Base-by-base conservation (phyloP, 2,797 vertebrate genomes). In the Pseudochaenichthys georgianus region DNA sequence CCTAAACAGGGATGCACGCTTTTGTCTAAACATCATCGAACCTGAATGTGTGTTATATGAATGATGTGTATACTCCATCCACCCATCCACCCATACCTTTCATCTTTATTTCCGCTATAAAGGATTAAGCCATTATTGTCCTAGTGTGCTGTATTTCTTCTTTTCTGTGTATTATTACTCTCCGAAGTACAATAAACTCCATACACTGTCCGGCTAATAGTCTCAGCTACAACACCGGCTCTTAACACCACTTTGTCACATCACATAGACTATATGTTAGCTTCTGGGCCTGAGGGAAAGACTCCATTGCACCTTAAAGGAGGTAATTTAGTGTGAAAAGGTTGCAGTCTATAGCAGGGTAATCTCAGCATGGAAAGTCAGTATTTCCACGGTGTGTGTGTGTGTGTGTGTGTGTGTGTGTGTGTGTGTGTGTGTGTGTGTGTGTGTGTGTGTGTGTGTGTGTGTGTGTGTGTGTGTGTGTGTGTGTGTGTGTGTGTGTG, bases 271-370 rank as follows among this genome's bases (percentile, higher is more conserved):
- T 3, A 31, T 54, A 21, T 55, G 63, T 81, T 67, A 50, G 28
- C 61, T 65, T 78, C 71, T 57, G 21, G 59, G 51, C 59, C 70
- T 2, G 38, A 75, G 78, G 82, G 64, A 70, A 75, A 64, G 42
- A 64, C 55, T 81, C 52, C 54, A 47, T 59, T 75, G 61, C 72
- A 77, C 67, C 80, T 77, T 77, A 77, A 75, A 80, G 68, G 77
- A 83, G 63, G 75, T 81, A 71, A 89, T 90, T 83, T 64, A 81
- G 74, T 77, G 73, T 85, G 75, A 88, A 90, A 89, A 78, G 64
- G 51, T 77, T 78, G 68, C 68, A 13, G 54, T 86, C 68, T 73
- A 75, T 59, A 70, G 70, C 57, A 48, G 67, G 73, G 54, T 76
- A 64, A 78, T 48, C 43, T 69, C 13, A 38, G 43, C 57, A 64